Evolutionary conservation across 2,888 invertebrate species (phyloP).

Genomic region (Rotaria magnacalcarata): DNA sequence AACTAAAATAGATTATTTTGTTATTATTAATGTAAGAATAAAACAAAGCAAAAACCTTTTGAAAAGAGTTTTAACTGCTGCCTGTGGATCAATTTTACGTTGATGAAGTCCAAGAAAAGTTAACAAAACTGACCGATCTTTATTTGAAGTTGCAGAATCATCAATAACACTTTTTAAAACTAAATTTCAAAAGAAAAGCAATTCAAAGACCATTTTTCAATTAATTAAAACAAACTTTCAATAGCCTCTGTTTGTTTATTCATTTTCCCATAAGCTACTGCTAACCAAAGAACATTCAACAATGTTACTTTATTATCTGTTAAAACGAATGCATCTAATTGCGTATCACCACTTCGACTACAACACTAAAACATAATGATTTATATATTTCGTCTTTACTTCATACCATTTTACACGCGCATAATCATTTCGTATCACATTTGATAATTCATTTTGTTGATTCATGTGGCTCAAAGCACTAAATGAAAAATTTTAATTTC

Average conservation of each 20-base stretch:
- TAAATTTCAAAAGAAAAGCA: background rate
- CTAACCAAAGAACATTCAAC: background rate
- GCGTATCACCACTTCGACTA: background rate
- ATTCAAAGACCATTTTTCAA: too few relatives aligned
- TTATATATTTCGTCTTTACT: too few relatives aligned
- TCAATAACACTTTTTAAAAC: background rate
- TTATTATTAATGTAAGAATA: background rate
- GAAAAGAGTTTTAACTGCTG: background rate
- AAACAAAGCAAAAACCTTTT: background rate
- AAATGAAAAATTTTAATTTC: background rate
- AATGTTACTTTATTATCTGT: background rate
- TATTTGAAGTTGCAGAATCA: background rate
- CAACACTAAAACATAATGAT: background rate
- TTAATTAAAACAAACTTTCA: background rate
- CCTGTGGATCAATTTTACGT: background rate
- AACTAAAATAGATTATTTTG: background rate
- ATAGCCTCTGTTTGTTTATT: background rate
- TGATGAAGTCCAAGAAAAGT: slow-evolving; percentile 10
- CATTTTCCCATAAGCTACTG: background rate
- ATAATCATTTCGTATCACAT: background rate
- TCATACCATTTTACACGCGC: background rate
- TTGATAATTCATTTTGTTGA: background rate
- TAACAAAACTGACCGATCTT: background rate
- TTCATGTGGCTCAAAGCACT: background rate
- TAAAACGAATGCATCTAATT: background rate